These are phyloP conservation scores for Neopelma chrysocephalum DNA, from an alignment of 2,797 vertebrate genomes.

Conservation along the genomic window DNA sequence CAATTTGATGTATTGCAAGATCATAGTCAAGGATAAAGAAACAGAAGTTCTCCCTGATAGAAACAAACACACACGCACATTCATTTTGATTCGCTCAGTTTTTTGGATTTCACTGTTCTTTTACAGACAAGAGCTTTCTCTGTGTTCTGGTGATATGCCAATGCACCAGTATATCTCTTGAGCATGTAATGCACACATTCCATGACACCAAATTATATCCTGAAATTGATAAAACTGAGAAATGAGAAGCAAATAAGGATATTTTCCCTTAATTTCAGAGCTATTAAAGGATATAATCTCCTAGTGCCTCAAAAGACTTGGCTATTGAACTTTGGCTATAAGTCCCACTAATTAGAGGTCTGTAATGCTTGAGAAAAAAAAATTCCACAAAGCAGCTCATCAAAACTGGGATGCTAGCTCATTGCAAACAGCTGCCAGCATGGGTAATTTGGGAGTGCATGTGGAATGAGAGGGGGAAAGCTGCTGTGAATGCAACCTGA, in stretches of 20 bases:
- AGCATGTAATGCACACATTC: background rate
- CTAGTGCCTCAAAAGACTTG: conserved; percentile 13
- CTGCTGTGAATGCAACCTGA: background rate
- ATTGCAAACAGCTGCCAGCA: background rate
- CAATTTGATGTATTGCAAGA: conserved; percentile 19
- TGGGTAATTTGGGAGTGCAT: background rate
- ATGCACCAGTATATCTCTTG: background rate
- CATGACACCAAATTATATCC: background rate
- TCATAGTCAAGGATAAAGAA: conserved; percentile 10
- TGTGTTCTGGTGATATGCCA: background rate
- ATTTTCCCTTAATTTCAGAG: conserved; percentile 20
- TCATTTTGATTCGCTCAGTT: background rate
- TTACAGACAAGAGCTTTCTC: background rate
- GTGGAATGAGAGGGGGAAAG: background rate
- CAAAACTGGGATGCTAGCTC: background rate
- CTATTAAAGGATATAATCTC: conserved; percentile 30
- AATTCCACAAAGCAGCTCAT: background rate
- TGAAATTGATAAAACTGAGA: background rate
- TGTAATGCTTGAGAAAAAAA: background rate
- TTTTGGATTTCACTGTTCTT: background rate
- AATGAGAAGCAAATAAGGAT: conserved; percentile 3
- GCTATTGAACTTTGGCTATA: background rate
- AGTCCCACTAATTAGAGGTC: conserved; percentile 22
- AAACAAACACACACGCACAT: background rate
- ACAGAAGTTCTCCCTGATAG: background rate